phyloP scores from a whole-genome alignment of 2,797 vertebrate genomes.

The Hephaestus fuliginosus region DNA sequence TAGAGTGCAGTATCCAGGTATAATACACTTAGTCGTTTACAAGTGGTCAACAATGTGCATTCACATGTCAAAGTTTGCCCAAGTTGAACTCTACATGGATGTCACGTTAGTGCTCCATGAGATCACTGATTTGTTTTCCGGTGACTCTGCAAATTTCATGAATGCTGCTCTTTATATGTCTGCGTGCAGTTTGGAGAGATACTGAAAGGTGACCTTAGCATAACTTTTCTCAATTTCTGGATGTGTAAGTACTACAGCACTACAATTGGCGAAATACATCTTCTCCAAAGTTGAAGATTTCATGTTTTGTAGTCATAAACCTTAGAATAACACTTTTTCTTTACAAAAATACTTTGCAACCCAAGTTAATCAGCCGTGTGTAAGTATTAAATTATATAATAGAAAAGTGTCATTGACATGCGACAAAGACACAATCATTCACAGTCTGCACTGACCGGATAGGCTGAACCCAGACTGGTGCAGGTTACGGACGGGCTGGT shows the following conservation, averaged over 20 bases:
- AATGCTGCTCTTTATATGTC: slow-evolving; percentile 18
- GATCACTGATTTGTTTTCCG: neutral
- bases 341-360: too few relatives aligned
- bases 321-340: neutral
- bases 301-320: neutral
- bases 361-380: too few relatives aligned
- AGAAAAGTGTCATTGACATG: neutral
- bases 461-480: slow-evolving; percentile 99
- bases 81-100: neutral
- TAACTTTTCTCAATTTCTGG: neutral
- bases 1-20: too few relatives aligned
- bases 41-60: neutral
- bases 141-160: neutral
- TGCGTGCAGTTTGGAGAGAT: neutral
- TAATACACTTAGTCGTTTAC: too few relatives aligned
- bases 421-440: neutral
- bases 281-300: neutral
- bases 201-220: neutral
- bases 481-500: slow-evolving; percentile 94
- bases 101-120: neutral
- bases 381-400: too few relatives aligned
- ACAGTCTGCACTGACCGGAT: slow-evolving; percentile 86
- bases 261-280: neutral
- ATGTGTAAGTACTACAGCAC: neutral
- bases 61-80: neutral